Evolutionary conservation across 2,797 vertebrate species (phyloP), one percentile per base, ranked within the genome.

Genomic region (Pelobates cultripes): DNA sequence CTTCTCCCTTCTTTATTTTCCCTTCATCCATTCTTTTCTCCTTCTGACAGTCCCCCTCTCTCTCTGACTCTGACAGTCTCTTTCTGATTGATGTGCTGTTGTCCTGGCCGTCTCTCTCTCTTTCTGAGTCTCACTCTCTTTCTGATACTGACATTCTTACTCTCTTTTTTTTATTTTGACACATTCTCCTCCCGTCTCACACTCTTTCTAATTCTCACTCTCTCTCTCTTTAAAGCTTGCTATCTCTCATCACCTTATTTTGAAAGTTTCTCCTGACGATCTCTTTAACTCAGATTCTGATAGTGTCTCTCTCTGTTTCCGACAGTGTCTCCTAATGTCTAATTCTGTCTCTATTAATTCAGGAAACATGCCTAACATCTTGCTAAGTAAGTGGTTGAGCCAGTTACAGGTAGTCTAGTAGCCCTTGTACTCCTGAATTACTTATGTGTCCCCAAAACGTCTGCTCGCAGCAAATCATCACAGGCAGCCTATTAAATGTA

Each of bases 11-110:
- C 9, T 63, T n/a, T 28, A 28, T 28, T 28, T 28, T 28, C 28
- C 28, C 1, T 28, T 28, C 28, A 28, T 28, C 64, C 40, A 15
- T 67, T 4, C 40, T 17, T 67, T 2, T 67, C 64, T 67, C 64
- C 40, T 17, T 67, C 64, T 67, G n/a, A 28, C n/a, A 28, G 15
- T 67, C 64, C 2, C 64, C 40, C 64, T 67, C 64, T 67, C 64
- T 67, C 64, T 67, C 64, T 67, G n/a, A 28, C 64, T 67, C 64
- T 67, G n/a, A 28, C 64, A 28, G n/a, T 67, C 64, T 67, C 64
- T 40, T 7, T 67, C 64, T 67, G 4, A 28, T 17, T 17, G n/a
- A 17, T 4, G 14, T 4, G 14, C 15, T 67, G n/a, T 17, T 3
- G 8, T 14, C 15, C 60, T 63, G 7, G 8, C 60, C 15, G 7